Evolutionary conservation across 1,140 invertebrate species (phyloP).

Genomic region (Chironomus striatipennis): DNA sequence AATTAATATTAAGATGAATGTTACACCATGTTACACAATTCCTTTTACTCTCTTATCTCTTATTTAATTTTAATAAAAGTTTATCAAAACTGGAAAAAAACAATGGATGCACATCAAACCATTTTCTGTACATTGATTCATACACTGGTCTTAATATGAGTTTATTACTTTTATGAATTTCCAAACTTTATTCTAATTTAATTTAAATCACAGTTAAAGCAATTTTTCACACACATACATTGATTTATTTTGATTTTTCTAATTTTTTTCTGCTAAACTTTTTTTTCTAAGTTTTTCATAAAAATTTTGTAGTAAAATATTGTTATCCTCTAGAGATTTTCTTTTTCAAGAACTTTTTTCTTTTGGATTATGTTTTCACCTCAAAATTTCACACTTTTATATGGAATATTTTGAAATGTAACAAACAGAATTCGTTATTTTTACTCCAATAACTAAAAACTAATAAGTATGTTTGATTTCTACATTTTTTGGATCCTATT

Average conservation of each 20-base stretch:
- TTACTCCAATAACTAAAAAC: not conserved
- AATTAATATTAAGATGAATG: too few species aligned
- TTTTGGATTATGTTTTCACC: not conserved
- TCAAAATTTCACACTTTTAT: not conserved
- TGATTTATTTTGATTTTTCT: not conserved
- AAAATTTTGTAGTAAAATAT: not conserved
- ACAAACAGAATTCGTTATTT: not conserved
- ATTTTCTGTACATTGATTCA: too few species aligned
- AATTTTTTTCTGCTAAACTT: not conserved
- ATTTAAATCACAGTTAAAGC: slow-evolving; percentile 11
- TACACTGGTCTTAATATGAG: too few species aligned
- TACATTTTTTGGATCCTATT: not conserved
- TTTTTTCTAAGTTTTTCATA: not conserved
- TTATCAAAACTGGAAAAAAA: too few species aligned
- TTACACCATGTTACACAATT: too few species aligned
- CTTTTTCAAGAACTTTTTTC: not conserved
- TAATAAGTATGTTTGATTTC: not conserved
- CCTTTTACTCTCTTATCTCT: too few species aligned
- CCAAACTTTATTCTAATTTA: not conserved
- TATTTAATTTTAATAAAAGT: too few species aligned
- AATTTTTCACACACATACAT: not conserved
- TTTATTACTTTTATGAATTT: too few species aligned
- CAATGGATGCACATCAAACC: too few species aligned
- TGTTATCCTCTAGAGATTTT: not conserved
- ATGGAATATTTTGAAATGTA: not conserved